These are phyloP conservation scores for Chiloscyllium punctatum DNA, from an alignment of 2,797 vertebrate genomes.

Conservation along the genomic window DNA sequence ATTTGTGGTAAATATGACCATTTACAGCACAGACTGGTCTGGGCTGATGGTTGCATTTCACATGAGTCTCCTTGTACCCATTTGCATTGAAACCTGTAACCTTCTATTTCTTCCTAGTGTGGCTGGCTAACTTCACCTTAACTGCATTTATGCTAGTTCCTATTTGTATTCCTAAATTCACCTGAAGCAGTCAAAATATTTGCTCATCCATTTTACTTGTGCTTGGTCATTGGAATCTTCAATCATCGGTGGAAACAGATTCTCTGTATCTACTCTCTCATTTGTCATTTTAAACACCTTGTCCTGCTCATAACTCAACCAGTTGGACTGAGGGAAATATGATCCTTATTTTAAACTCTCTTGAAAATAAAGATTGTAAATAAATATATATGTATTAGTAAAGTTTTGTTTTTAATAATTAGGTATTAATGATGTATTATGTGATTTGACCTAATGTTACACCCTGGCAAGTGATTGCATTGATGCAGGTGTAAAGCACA, in stretches of 20 bases:
- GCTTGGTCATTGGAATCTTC: not conserved
- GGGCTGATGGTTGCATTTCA: not conserved
- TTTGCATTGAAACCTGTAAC: not conserved
- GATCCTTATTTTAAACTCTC: not conserved
- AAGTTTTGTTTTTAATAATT: not conserved
- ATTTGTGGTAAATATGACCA: not conserved
- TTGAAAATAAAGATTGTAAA: not conserved
- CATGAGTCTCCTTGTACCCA: not conserved
- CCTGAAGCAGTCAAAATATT: not conserved
- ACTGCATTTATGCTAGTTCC: not conserved
- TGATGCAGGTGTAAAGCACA: not conserved
- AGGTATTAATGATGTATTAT: not conserved
- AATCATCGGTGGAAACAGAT: too few species aligned
- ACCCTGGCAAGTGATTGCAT: not conserved
- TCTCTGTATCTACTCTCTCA: not conserved
- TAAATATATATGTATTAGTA: not conserved
- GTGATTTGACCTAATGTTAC: not conserved
- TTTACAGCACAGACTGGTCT: not conserved
- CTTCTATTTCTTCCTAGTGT: not conserved
- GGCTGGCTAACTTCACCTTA: not conserved
- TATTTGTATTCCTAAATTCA: not conserved
- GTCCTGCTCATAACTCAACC: not conserved
- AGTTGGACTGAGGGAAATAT: not conserved
- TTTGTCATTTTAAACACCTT: not conserved
- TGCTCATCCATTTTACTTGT: not conserved